Conservation (phyloP, 2,113 vertebrate genomes). For the Malurus elegans region DNA sequence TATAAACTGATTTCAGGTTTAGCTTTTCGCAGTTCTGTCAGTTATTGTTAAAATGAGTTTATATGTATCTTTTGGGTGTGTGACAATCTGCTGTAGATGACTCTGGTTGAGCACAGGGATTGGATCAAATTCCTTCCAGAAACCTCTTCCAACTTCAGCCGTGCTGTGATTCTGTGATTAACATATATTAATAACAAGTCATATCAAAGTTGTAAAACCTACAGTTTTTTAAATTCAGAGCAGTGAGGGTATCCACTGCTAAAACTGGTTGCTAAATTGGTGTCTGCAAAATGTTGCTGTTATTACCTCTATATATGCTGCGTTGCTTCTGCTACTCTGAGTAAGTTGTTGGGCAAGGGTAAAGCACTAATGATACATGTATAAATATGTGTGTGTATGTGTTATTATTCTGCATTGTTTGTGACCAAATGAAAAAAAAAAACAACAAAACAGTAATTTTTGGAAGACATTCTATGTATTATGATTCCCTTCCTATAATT, state of each 20-base stretch:
- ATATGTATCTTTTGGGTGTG: neutral
- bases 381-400: neutral
- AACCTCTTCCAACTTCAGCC: neutral
- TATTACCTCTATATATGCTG: neutral
- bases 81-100: neutral
- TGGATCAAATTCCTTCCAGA: neutral
- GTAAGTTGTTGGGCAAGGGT: neutral
- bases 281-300: neutral
- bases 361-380: neutral
- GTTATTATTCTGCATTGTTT: neutral
- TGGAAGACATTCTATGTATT: neutral
- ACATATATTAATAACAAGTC: neutral
- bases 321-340: neutral
- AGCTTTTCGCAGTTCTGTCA: neutral
- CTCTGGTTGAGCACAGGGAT: rapidly evolving
- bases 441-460: neutral
- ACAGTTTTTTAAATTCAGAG: neutral
- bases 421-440: neutral
- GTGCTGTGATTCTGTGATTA: neutral
- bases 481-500: neutral
- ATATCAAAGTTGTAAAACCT: neutral
- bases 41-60: neutral
- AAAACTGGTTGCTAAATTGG: neutral
- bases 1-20: neutral
- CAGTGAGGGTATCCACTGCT: neutral